These are phyloP conservation scores for Drosophila recens DNA, from an alignment of 2,888 invertebrate genomes.

Conservation along the genomic window DNA sequence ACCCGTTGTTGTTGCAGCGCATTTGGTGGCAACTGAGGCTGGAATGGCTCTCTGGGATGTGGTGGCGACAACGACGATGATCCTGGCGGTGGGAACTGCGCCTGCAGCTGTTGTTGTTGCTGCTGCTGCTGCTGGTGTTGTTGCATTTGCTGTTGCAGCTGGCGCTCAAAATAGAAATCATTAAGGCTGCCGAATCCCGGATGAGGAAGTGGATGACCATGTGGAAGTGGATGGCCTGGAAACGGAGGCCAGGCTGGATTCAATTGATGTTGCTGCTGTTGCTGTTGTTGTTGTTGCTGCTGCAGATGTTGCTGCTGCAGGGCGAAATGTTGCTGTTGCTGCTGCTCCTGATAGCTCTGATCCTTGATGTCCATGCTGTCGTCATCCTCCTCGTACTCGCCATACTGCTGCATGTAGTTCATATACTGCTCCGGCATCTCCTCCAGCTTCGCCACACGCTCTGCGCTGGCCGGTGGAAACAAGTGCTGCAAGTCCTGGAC, in stretches of 20 bases:
- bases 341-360: slow-evolving; percentile 74
- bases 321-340: slow-evolving; percentile 72
- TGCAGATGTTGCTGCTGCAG: slow-evolving; percentile 70
- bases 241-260: slow-evolving; percentile 64
- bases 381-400: slow-evolving; percentile 83
- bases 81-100: slow-evolving; percentile 55
- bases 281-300: slow-evolving; percentile 71
- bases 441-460: slow-evolving; percentile 80
- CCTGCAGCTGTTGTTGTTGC: slow-evolving; percentile 50
- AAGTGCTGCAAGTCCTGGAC: slow-evolving; percentile 81
- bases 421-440: slow-evolving; percentile 83
- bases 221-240: slow-evolving; percentile 51
- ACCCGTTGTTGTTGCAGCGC: slow-evolving; percentile 56
- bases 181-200: slow-evolving; percentile 63
- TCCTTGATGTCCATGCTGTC: slow-evolving; percentile 74
- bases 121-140: slow-evolving; percentile 61
- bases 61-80: slow-evolving; percentile 38
- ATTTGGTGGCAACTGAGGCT: slow-evolving; percentile 68
- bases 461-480: slow-evolving; percentile 81
- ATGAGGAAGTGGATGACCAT: slow-evolving; percentile 53
- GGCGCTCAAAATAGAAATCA: slow-evolving; percentile 77
- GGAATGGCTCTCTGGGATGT: slow-evolving; percentile 66
- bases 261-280: slow-evolving; percentile 55
- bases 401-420: slow-evolving; percentile 82
- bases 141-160: slow-evolving; percentile 66